Evolutionary conservation across 2,888 invertebrate genomes (phyloP), one percentile per base, ranked within the genome.

Genomic region (Mystacides longicornis): DNA sequence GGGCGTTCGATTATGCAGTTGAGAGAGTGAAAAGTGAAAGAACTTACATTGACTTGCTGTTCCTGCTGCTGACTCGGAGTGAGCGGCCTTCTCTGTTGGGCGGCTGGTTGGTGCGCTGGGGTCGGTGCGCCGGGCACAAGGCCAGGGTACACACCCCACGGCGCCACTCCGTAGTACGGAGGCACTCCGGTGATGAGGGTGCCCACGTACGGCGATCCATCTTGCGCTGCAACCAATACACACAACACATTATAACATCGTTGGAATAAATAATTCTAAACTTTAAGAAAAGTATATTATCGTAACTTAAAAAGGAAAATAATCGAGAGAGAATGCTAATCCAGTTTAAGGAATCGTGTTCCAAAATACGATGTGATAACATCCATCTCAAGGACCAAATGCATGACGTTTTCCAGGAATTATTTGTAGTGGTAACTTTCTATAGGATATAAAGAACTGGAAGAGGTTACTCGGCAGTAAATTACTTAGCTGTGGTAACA

Each of bases 141-240:
- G 20, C 78, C 73, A 43, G 93, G 93, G 75, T 95, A 95, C 67
- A 95, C 90, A 63, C 87, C 86, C 93, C 95, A 95, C 23, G 93
- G 93, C 52, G 87, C 87, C 52, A 87, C 87, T 63, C 93, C 89
- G 56, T 91, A 89, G 73, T 95, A 95, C 67, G 93, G 94, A 52
- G 93, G 93, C 66, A 93, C 81, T 71, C 87, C 80, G 67, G 91
- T 85, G 67, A 89, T 86, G 67, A 93, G 79, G 56, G 89, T 84
- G 66, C 85, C 82, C 67, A 90, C 87, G 73, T 93, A 94, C 23
- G 92, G 93, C 62, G 82, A 73, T 23, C 72, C 73, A 71, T 87
- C 87, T 70, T 86, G 86, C 27, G 78, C 78, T 61, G 50, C 7
- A 42, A 33, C 23, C 14, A 48, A 48, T n/a, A n/a, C n/a, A n/a